A percentile compares a stretch with the other conserved stretches of the same genome.
phyloP scores from a whole-genome alignment of 2,113 vertebrate genomes.

The Irena cyanogastra region DNA sequence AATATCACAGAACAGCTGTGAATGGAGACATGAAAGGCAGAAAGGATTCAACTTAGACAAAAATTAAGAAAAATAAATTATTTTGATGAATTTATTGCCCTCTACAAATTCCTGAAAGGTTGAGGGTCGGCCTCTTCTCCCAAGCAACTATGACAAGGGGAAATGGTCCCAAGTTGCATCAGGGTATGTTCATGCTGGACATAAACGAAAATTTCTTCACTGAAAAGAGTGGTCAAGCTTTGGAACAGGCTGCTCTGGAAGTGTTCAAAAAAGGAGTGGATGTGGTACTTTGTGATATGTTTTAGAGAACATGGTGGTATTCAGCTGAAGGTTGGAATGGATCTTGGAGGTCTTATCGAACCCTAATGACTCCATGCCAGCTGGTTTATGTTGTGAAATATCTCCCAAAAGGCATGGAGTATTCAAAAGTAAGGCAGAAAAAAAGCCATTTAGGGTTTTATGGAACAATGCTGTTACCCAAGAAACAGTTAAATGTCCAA shows the following conservation, averaged over 20 bases:
- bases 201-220: background rate
- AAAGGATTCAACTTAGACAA: background rate
- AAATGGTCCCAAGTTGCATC: background rate
- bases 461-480: background rate
- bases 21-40: background rate
- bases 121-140: rapidly evolving
- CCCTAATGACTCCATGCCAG: background rate
- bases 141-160: background rate
- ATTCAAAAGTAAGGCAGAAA: background rate
- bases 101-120: background rate
- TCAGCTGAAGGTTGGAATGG: background rate
- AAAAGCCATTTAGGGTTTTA: background rate
- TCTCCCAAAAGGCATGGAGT: background rate
- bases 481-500: background rate
- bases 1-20: background rate
- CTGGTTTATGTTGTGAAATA: background rate
- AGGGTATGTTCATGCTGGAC: too few relatives aligned
- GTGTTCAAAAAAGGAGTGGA: background rate
- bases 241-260: background rate
- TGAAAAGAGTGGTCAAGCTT: background rate
- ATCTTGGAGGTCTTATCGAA: background rate
- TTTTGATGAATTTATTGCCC: background rate
- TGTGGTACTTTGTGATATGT: background rate
- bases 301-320: background rate
- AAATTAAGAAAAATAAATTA: background rate